Evolutionary conservation across 2,888 invertebrate genomes (phyloP).

Genomic region (Hydroisotoma schaefferi): DNA sequence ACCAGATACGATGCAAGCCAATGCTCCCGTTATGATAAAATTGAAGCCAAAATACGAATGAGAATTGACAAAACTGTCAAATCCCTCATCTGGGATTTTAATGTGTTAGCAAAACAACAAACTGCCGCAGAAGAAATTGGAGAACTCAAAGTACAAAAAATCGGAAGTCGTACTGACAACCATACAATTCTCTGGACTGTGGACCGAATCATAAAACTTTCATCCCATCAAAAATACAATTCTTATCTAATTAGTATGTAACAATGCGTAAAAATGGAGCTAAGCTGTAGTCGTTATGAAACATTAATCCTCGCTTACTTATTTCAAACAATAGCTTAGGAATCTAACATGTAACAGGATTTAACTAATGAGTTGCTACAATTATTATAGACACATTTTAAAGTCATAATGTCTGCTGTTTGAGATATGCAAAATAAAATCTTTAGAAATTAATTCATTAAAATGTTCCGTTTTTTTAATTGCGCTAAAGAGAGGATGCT

Average conservation of each 20-base stretch:
- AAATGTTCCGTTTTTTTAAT: too few relatives aligned
- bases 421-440: too few relatives aligned
- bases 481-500: too few relatives aligned
- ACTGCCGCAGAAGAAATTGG: conserved; percentile 15
- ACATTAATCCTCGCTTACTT: background rate
- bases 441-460: too few relatives aligned
- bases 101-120: background rate
- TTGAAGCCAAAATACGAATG: conserved; percentile 16
- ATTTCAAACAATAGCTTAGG: background rate
- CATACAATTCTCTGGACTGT: conserved; percentile 18
- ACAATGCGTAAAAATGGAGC: conserved; percentile 9
- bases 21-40: background rate
- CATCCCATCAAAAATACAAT: conserved; percentile 15
- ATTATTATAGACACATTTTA: background rate
- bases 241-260: conserved; percentile 5
- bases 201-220: conserved; percentile 21
- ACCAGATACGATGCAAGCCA: too few relatives aligned
- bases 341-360: too few relatives aligned
- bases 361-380: too few relatives aligned
- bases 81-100: conserved; percentile 11
- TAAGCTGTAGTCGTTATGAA: conserved; percentile 3
- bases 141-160: conserved; percentile 21
- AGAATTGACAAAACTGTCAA: conserved; percentile 18
- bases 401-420: background rate
- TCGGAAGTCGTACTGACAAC: conserved; percentile 21